Evolutionary conservation across 1,140 invertebrate genomes (phyloP), one percentile per base, ranked within the genome.

Genomic region (Sarcophaga bullata): DNA sequence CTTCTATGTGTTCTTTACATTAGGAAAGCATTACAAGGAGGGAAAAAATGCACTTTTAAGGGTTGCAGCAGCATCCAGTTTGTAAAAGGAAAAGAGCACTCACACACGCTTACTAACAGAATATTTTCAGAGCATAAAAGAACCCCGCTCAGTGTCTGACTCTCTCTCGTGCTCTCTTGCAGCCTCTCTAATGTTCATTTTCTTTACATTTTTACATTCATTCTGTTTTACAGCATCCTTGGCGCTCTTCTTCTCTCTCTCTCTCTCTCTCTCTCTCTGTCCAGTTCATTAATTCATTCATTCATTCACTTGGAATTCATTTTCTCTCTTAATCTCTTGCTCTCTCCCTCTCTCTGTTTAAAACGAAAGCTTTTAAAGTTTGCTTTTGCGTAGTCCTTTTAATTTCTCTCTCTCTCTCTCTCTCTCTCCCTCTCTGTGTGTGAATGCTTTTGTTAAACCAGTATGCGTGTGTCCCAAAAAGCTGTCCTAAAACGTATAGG

Each of bases 21-120:
- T 37, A 68, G 19, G 19, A 68, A 19, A 68, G 19, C 62, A 52
- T 68, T 37, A 19, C 62, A 68, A 68, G n/a, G n/a, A 19, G n/a
- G 50, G 4, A 78, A 78, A 78, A 52, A 78, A 9, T 78, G 75
- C 75, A 78, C 48, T 78, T 37, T 78, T 78, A 78, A 78, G 75
- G 75, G 75, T 78, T 78, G 75, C 75, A 78, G 37, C 73, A 76
- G n/a, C n/a, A 73, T 11, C n/a, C 8, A 73, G 1, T 11, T 9
- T 15, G 15, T 72, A n/a, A n/a, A n/a, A n/a, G n/a, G n/a, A n/a
- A n/a, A n/a, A n/a, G n/a, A n/a, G 4, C 25, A 37, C 25, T 37
- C 25, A 37, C 1, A 37, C 25, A 1, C 25, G n/a, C n/a, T n/a
- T n/a, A 37, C 25, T 2, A 1, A 37, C 25, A 37, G 4, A 37